Conservation (phyloP, 2,797 vertebrate genomes). For the Rhynchonycteris naso region DNA sequence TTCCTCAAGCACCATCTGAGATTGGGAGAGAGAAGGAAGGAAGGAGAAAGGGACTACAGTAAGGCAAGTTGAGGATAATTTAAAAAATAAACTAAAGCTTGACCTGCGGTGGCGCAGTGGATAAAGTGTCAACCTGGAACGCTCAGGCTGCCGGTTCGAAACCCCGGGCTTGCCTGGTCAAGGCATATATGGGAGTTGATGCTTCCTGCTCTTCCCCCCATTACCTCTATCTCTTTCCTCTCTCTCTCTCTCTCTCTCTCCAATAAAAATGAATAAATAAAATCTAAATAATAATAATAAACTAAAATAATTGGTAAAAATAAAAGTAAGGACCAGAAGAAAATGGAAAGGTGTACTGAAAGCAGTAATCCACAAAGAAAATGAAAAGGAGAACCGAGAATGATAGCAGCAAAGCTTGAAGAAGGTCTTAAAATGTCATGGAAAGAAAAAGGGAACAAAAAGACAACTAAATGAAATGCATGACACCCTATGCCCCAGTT, state of each 20-base stretch:
- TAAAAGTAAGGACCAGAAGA: neutral
- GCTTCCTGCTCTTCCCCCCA: too few relatives aligned
- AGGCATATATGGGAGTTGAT: too few relatives aligned
- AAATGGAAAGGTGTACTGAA: neutral
- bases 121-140: too few relatives aligned
- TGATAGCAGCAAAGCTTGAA: neutral
- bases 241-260: too few relatives aligned
- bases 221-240: too few relatives aligned
- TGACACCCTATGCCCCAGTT: fast-evolving
- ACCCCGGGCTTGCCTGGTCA: too few relatives aligned
- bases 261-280: too few relatives aligned
- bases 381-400: neutral
- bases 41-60: neutral
- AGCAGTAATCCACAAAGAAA: neutral
- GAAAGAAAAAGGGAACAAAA: neutral
- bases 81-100: too few relatives aligned
- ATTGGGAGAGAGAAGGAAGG: neutral
- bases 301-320: neutral
- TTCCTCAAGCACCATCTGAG: neutral
- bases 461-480: too few relatives aligned
- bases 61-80: neutral
- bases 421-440: neutral
- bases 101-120: too few relatives aligned
- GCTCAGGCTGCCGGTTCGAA: too few relatives aligned
- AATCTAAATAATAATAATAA: neutral